Evolutionary conservation across 2,113 vertebrate species (phyloP), one percentile per base, ranked within the genome.

Genomic region (Mastomys natalensis): DNA sequence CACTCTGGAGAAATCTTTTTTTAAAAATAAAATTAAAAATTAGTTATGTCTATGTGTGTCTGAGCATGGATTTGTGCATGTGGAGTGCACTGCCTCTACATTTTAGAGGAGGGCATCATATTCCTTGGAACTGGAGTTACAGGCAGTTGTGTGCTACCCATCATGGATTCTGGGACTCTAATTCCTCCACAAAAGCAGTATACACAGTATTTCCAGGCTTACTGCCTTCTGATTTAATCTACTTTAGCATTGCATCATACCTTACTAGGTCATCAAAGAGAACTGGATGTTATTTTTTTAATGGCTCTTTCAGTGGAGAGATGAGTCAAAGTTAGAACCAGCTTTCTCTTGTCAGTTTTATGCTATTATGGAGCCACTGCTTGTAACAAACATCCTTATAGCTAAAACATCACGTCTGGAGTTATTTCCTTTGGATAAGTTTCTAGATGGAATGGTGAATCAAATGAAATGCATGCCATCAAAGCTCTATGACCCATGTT

Each of bases 221-320:
- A n/a, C 45, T 51, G 60, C 40, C 43, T n/a, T 77, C 51, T 86
- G 85, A 90, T 40, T 95, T 92, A 92, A 91, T 81, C 58, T 72
- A 93, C 55, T 60, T 84, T 89, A 89, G 45, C 72, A 40, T 66
- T 40, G 3, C 66, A 93, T 91, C 66, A 37, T 78, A 62, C 48
- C 60, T 80, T 82, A 91, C 53, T 51, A 95, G 74, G 68, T 94
- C 93, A 91, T 78, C 43, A 66, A 90, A 87, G 4, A 92, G 92
- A 89, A n/a, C 34, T 48, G 7, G 43, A 66, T 16, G 29, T 95
- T 88, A 93, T 82, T 96, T 40, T 94, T 94, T 96, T 89, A 95
- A 89, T 91, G 91, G 29, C 26, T 87, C 82, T 86, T 66, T 31
- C 9, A 24, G 48, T 92, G 55, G 40, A 92, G 26, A n/a, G 21